phyloP scores from a whole-genome alignment of 1,140 invertebrate genomes.

The Agrilus planipennis region DNA sequence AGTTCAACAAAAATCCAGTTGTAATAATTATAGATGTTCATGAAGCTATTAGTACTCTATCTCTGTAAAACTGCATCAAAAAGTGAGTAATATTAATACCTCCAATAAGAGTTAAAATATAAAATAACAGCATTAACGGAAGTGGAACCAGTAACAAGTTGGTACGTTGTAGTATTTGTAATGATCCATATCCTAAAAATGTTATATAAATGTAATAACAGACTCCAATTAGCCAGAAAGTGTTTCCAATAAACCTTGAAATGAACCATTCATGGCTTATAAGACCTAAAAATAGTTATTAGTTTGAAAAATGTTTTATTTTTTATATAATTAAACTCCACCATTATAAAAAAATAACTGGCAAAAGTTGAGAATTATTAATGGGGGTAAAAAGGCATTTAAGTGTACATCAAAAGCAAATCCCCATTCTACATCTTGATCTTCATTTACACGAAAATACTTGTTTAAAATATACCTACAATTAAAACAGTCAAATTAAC shows the following conservation, averaged over 20 bases:
- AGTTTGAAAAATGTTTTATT: neutral
- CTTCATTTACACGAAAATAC: constrained; percentile 63
- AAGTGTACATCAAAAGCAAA: constrained; percentile 98
- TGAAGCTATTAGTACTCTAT: too few relatives aligned
- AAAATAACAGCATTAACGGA: constrained; percentile 65
- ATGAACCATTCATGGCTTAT: constrained; percentile 64
- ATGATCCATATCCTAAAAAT: constrained; percentile 92
- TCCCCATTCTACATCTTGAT: constrained; percentile 91
- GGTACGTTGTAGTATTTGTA: constrained; percentile 83
- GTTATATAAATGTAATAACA: constrained; percentile 96
- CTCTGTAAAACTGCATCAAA: constrained; percentile 70
- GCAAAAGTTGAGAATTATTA: constrained; percentile 88
- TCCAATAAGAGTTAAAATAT: constrained; percentile 61
- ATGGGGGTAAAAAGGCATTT: constrained; percentile 93
- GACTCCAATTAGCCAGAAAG: constrained; percentile 85
- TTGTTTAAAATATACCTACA: constrained; percentile 78
- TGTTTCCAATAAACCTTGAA: constrained; percentile 79
- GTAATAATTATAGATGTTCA: too few relatives aligned
- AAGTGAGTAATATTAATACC: constrained; percentile 60
- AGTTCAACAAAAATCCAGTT: too few relatives aligned
- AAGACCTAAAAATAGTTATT: constrained; percentile 47
- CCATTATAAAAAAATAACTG: constrained; percentile 83
- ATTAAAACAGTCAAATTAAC: constrained; percentile 13
- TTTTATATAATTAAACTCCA: constrained; percentile 42
- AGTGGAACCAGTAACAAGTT: constrained; percentile 79